Evolutionary conservation across 2,113 vertebrate genomes (phyloP).

Genomic region (Percopsis transmontana): DNA sequence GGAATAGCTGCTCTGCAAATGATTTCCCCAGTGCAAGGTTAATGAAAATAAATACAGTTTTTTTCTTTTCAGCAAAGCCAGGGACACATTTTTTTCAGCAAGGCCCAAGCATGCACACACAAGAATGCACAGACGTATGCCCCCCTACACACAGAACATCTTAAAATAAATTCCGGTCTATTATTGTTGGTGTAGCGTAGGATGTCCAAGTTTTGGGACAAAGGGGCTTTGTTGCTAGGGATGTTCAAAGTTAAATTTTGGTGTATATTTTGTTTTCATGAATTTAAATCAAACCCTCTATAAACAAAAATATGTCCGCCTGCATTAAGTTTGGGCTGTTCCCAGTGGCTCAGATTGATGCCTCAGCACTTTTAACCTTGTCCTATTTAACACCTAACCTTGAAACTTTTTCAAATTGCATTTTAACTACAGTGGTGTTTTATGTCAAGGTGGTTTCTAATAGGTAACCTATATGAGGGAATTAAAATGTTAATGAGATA

Average conservation of each 20-base stretch:
- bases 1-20: too few species aligned
- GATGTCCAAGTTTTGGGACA: slow-evolving; percentile 13
- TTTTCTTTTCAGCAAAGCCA: too few species aligned
- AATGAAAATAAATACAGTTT: too few species aligned
- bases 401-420: background rate
- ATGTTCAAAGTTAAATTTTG: slow-evolving; percentile 38
- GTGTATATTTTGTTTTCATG: slow-evolving; percentile 49
- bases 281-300: slow-evolving; percentile 51
- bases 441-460: background rate
- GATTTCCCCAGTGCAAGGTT: too few species aligned
- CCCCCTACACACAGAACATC: slow-evolving; percentile 1
- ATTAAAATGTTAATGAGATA: background rate
- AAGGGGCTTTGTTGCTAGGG: slow-evolving; percentile 14
- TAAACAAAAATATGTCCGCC: slow-evolving; percentile 25
- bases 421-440: background rate
- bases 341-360: slow-evolving; percentile 14
- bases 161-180: slow-evolving; percentile 31
- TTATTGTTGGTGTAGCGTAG: slow-evolving; percentile 28
- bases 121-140: slow-evolving; percentile 12
- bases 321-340: slow-evolving; percentile 10
- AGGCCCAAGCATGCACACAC: slow-evolving; percentile 9
- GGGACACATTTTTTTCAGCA: background rate
- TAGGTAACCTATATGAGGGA: background rate
- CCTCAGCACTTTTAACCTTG: slow-evolving; percentile 15
- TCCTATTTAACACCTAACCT: slow-evolving; percentile 34